Conservation (phyloP, 2,113 vertebrate genomes). For the Malurus elegans region DNA sequence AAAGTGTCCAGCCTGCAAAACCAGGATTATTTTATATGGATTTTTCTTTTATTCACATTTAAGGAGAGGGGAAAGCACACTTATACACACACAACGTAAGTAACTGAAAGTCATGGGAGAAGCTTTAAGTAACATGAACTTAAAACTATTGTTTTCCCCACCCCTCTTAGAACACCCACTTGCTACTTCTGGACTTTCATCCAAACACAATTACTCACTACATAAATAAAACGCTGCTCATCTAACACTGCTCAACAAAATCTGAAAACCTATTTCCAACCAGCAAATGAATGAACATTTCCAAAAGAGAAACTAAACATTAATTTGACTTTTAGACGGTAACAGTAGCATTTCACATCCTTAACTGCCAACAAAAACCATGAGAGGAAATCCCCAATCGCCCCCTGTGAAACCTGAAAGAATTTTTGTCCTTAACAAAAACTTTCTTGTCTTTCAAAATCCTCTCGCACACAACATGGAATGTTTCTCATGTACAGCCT, state of each 20-base stretch:
- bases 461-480: constrained; percentile 65
- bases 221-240: constrained; percentile 37
- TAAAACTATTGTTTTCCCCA: constrained; percentile 55
- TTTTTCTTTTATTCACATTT: constrained; percentile 8
- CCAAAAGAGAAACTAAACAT: constrained; percentile 72
- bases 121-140: constrained; percentile 49
- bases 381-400: constrained; percentile 59
- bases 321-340: constrained; percentile 53
- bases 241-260: constrained; percentile 41
- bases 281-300: constrained; percentile 60
- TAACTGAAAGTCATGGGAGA: constrained; percentile 32
- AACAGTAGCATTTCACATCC: constrained; percentile 72
- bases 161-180: constrained; percentile 27
- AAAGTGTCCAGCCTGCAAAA: constrained; percentile 33
- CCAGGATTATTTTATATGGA: neutral
- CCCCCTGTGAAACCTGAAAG: constrained; percentile 54
- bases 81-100: constrained; percentile 28
- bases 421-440: constrained; percentile 61
- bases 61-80: neutral
- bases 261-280: constrained; percentile 15
- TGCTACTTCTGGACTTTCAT: constrained; percentile 13
- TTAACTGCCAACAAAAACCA: constrained; percentile 61
- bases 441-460: constrained; percentile 61
- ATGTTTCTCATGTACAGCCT: constrained; percentile 74
- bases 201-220: constrained; percentile 43